A percentile compares a stretch with the other conserved stretches of the same genome.
These are phyloP conservation scores for Tinea pellionella DNA, from an alignment of 2,888 invertebrate genomes.

Conservation along the genomic window DNA sequence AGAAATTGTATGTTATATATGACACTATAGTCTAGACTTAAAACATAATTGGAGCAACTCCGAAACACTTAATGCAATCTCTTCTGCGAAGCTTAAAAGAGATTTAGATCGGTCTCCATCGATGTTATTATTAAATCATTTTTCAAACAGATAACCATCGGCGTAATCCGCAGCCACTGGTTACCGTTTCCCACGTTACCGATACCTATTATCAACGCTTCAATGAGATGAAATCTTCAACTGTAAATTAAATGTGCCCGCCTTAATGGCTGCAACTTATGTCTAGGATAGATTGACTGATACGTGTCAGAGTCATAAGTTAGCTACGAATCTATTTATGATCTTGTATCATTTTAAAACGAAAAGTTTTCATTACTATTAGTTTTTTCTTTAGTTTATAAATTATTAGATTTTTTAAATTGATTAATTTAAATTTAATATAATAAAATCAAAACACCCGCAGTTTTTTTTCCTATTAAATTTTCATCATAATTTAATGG, in stretches of 20 bases:
- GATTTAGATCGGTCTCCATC: constrained; percentile 48
- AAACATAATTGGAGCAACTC: background rate
- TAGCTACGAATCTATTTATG: background rate
- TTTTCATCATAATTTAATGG: too few relatives aligned
- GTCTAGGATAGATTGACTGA: background rate
- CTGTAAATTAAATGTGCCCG: constrained; percentile 51
- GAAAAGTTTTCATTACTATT: too few relatives aligned
- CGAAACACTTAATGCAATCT: constrained; percentile 17
- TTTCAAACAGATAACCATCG: constrained; percentile 50
- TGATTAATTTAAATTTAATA: too few relatives aligned
- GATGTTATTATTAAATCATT: constrained; percentile 56
- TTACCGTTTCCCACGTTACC: constrained; percentile 58
- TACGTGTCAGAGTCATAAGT: background rate
- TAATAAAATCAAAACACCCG: too few relatives aligned
- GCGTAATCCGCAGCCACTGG: constrained; percentile 50
- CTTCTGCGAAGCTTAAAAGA: constrained; percentile 21
- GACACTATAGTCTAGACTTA: background rate
- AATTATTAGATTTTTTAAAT: too few relatives aligned
- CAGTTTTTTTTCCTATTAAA: too few relatives aligned
- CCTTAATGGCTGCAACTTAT: constrained; percentile 17
- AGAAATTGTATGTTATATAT: background rate
- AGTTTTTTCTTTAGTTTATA: too few relatives aligned
- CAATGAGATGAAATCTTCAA: constrained; percentile 29
- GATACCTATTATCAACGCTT: constrained; percentile 22
- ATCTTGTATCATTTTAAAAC: background rate